These are phyloP conservation scores for Papilio dardanus DNA, from an alignment of 1,140 invertebrate genomes.

Conservation along the genomic window DNA sequence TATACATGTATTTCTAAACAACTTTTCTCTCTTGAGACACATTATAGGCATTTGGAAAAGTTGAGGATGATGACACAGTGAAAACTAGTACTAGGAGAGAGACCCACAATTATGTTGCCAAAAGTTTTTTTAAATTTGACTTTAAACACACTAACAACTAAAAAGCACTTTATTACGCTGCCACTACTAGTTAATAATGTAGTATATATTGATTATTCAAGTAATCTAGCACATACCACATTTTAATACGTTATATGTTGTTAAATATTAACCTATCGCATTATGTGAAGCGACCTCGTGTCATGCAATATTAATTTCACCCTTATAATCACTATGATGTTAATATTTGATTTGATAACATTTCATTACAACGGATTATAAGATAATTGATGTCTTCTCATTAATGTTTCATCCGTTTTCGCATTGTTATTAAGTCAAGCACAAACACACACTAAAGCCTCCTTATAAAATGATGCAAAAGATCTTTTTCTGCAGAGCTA, in stretches of 20 bases:
- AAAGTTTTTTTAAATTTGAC: too few species aligned
- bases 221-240: slow-evolving; percentile 24
- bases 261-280: slow-evolving; percentile 25
- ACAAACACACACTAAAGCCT: neutral
- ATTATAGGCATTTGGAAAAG: too few species aligned
- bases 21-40: too few species aligned
- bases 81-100: too few species aligned
- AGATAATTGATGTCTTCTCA: neutral
- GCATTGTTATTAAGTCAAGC: neutral
- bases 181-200: neutral
- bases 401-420: neutral
- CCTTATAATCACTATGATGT: neutral
- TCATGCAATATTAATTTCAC: slow-evolving; percentile 31
- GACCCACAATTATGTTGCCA: too few species aligned
- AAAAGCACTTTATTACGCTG: neutral
- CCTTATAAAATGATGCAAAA: neutral
- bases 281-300: slow-evolving; percentile 7
- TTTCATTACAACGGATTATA: slow-evolving; percentile 2
- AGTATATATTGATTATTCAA: slow-evolving; percentile 5
- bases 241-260: neutral
- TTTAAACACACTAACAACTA: neutral
- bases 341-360: slow-evolving; percentile 21
- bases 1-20: too few species aligned
- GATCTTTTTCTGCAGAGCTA: neutral
- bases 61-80: too few species aligned